Conservation (phyloP, 2,797 vertebrate genomes). For the Trichosurus vulpecula region DNA sequence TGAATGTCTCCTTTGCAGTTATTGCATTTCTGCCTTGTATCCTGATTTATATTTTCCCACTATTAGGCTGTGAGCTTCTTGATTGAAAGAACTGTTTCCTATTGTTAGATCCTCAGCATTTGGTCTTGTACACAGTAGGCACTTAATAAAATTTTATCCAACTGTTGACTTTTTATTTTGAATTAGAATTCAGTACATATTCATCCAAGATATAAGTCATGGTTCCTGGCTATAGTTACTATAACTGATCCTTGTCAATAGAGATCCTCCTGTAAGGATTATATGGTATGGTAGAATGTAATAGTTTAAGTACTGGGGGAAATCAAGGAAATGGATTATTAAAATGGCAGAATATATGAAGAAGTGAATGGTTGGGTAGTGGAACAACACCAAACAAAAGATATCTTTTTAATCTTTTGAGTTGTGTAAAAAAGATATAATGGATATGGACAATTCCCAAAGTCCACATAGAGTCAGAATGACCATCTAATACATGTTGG, state of each 20-base stretch:
- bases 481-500: not conserved
- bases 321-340: constrained; percentile 10
- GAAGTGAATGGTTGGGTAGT: not conserved
- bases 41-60: not conserved
- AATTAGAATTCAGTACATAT: not conserved
- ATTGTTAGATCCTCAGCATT: not conserved
- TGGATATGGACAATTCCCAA: not conserved
- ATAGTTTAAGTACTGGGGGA: not conserved
- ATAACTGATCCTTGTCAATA: not conserved
- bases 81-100: not conserved
- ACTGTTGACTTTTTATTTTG: not conserved
- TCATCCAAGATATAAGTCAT: not conserved
- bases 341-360: not conserved
- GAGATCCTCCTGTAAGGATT: not conserved
- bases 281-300: not conserved
- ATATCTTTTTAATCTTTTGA: not conserved
- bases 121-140: not conserved
- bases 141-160: not conserved
- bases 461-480: not conserved
- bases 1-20: not conserved
- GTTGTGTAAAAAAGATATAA: not conserved
- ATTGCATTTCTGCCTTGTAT: not conserved
- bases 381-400: constrained; percentile 24
- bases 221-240: not conserved
- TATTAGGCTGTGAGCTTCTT: not conserved